Evolutionary conservation across 64 coral and sea anemone genomes (phyloP).

Genomic region (Montipora foliosa): DNA sequence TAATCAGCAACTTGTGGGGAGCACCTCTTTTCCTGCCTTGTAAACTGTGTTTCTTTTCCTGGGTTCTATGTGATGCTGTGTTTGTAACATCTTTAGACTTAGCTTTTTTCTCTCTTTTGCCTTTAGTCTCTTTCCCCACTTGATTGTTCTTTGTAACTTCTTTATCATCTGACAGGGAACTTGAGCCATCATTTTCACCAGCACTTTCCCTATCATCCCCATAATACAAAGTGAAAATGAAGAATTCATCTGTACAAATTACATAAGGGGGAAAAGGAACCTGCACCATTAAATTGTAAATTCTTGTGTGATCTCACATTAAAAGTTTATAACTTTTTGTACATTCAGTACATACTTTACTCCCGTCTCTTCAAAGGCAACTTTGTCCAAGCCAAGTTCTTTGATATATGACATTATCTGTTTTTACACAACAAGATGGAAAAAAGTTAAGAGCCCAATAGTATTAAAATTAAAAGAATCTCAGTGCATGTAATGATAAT

Average conservation of each 20-base stretch:
- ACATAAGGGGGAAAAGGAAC: too few relatives aligned
- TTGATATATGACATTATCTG: slow-evolving; percentile 84
- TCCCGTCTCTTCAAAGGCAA: slow-evolving; percentile 58
- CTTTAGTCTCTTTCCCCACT: slow-evolving; percentile 33
- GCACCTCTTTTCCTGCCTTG: neutral
- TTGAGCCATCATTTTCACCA: neutral
- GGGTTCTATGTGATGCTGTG: neutral
- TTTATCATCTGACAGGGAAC: neutral
- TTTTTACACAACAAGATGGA: neutral
- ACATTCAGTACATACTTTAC: neutral
- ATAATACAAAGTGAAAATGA: neutral
- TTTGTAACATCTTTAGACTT: neutral
- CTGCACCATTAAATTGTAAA: too few relatives aligned
- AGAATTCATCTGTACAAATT: too few relatives aligned
- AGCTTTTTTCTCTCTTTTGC: slow-evolving; percentile 32
- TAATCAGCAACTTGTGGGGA: slow-evolving; percentile 61
- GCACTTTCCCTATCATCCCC: neutral
- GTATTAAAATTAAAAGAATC: neutral
- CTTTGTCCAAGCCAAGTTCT: slow-evolving; percentile 83
- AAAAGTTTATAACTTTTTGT: too few relatives aligned
- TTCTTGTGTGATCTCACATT: too few relatives aligned
- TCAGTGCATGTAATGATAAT: too few relatives aligned
- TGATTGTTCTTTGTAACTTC: neutral
- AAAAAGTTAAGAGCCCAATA: neutral
- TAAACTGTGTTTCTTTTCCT: neutral